Evolutionary conservation across 2,888 invertebrate genomes (phyloP).

Genomic region (Trachelus tabidus): DNA sequence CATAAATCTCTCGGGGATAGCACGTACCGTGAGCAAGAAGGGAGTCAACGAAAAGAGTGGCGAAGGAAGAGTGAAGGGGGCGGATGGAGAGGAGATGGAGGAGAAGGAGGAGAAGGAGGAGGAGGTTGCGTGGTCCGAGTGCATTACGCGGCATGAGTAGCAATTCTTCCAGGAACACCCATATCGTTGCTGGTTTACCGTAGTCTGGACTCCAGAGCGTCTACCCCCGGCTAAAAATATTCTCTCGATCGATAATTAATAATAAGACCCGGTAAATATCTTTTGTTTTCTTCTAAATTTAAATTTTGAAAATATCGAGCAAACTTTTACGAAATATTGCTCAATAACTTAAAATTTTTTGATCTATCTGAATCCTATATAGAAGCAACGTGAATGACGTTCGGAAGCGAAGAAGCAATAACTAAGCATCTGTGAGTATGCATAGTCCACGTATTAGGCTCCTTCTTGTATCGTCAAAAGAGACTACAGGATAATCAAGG

Average conservation of each 20-base stretch:
- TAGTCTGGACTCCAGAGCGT: too few relatives aligned
- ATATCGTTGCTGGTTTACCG: conserved; percentile 35
- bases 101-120: conserved; percentile 30
- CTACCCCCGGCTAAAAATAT: too few relatives aligned
- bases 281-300: too few relatives aligned
- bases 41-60: neutral
- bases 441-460: neutral
- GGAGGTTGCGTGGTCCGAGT: conserved; percentile 34
- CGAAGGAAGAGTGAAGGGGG: conserved; percentile 5
- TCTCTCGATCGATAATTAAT: too few relatives aligned
- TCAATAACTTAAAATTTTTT: too few relatives aligned
- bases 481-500: conserved; percentile 18
- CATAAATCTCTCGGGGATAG: too few relatives aligned
- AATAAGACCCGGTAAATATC: too few relatives aligned
- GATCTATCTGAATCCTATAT: too few relatives aligned
- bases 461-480: conserved; percentile 9
- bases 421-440: too few relatives aligned
- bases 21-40: too few relatives aligned
- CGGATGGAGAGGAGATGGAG: conserved; percentile 26
- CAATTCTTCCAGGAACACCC: conserved; percentile 51
- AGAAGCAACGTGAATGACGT: neutral
- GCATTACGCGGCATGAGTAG: conserved; percentile 51
- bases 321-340: too few relatives aligned
- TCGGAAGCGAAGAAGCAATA: conserved; percentile 11
- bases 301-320: too few relatives aligned